Evolutionary conservation across 1,140 invertebrate genomes (phyloP), one percentile per base, ranked within the genome.

Genomic region (Drosophila erecta): DNA sequence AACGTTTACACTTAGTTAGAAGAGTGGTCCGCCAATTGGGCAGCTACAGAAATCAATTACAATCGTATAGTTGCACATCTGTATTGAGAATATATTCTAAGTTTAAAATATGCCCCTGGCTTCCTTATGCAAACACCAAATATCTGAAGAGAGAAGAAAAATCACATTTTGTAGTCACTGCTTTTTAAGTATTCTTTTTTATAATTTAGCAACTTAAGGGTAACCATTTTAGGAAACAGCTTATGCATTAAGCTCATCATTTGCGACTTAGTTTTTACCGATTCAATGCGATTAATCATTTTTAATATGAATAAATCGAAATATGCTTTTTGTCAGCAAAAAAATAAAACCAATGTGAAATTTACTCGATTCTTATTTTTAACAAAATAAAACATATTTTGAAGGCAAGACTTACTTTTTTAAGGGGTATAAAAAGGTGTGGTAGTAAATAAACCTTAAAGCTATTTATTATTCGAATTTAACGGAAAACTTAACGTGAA

Each of bases 41-140:
- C 24, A 6, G 58, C 38, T 57, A 57, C 56, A 56, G 55, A 55
- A 61, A 61, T 37, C 17, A 30, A n/a, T 40, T 51, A 51, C 20
- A 60, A 50, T 44, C 27, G 12, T 14, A n/a, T 40, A 62, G 49
- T 33, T 59, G 53, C 51, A 41, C 43, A 59, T 62, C 51, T 64
- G 20, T 58, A 7, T 27, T 38, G 62, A 40, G 24, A 54, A 55
- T 69, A 47, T 10, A 27, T 43, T 70, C 4, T 70, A 70, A 15
- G 46, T 65, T 51, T 50, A 15, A 15, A 66, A 41, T 37, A 50
- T 41, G 72, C 65, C 85, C 71, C 33, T 75, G 65, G 81, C 81
- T 80, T 85, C 77, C 77, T 87, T 87, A 57, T 64, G 62, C 61
- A 69, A 79, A 87, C 81, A 83, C 79, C 83, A 86, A 86, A 86